Evolutionary conservation across 2,797 vertebrate genomes (phyloP).

Genomic region (Eutrigla gurnardus): DNA sequence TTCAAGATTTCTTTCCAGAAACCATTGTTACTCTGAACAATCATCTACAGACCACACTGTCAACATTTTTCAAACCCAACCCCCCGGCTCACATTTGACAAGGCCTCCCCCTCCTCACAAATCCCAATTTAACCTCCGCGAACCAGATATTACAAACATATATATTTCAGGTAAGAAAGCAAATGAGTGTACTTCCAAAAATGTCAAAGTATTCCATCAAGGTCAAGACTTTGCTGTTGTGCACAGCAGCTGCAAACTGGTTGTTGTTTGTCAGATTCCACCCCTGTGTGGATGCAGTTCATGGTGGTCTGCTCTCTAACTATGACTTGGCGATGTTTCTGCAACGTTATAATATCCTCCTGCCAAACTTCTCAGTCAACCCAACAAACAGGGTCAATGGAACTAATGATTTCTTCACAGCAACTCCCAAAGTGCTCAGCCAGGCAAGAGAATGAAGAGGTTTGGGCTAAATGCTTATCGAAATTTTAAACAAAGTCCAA

Average conservation of each 20-base stretch:
- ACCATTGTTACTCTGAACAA: neutral
- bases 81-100: neutral
- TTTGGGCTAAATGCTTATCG: conserved; percentile 54
- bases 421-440: conserved; percentile 32
- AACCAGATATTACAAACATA: neutral
- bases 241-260: conserved; percentile 50
- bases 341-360: conserved; percentile 55
- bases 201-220: neutral
- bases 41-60: neutral
- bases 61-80: neutral
- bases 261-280: conserved; percentile 64
- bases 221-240: conserved; percentile 1
- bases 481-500: conserved; percentile 64
- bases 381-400: conserved; percentile 39
- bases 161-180: neutral
- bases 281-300: conserved; percentile 51
- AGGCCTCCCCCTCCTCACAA: neutral
- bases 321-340: conserved; percentile 54
- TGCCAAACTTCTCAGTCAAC: conserved; percentile 62
- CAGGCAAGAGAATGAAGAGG: conserved; percentile 52
- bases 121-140: neutral
- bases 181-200: conserved; percentile 8
- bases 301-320: conserved; percentile 60
- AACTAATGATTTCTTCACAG: conserved; percentile 65
- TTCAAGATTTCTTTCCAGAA: conserved; percentile 4